Evolutionary conservation across 2,113 vertebrate species (phyloP).

Genomic region (Gambusia affinis): DNA sequence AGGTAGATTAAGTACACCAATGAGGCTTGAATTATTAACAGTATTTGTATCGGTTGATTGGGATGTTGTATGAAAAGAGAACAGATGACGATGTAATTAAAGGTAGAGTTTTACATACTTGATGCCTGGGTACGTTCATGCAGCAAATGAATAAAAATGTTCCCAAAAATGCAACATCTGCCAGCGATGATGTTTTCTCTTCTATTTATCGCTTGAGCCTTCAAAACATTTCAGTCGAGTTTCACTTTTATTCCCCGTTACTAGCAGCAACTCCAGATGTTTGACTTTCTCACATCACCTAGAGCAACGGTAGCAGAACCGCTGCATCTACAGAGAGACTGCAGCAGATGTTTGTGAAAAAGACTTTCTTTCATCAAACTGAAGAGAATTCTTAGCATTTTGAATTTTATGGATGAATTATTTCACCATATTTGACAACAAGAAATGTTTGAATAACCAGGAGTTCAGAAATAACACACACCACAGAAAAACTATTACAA

Average conservation of each 20-base stretch:
- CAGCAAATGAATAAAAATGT: not conserved
- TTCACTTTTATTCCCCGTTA: not conserved
- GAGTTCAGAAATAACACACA: not conserved
- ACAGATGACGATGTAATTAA: conserved; percentile 43
- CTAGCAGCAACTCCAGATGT: not conserved
- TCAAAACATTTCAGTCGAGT: not conserved
- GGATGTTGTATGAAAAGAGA: conserved; percentile 39
- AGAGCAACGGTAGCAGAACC: not conserved
- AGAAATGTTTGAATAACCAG: not conserved
- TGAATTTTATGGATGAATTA: not conserved
- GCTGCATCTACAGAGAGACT: not conserved
- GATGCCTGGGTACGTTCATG: conserved; percentile 1
- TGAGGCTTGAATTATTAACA: conserved; percentile 76
- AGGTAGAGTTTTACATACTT: conserved; percentile 21
- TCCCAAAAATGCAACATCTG: not conserved
- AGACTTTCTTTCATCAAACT: not conserved
- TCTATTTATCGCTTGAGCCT: too few relatives aligned
- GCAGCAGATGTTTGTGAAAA: not conserved
- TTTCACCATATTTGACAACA: not conserved
- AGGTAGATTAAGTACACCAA: conserved; percentile 74
- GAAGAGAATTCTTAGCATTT: not conserved
- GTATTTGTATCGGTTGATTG: conserved; percentile 62
- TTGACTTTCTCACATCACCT: not conserved
- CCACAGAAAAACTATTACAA: not conserved
- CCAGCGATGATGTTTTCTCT: not conserved